Percentiles rank a stretch among this genome's conserved stretches.
phyloP scores from a whole-genome alignment of 2,113 vertebrate species.

The Micromys minutus region DNA sequence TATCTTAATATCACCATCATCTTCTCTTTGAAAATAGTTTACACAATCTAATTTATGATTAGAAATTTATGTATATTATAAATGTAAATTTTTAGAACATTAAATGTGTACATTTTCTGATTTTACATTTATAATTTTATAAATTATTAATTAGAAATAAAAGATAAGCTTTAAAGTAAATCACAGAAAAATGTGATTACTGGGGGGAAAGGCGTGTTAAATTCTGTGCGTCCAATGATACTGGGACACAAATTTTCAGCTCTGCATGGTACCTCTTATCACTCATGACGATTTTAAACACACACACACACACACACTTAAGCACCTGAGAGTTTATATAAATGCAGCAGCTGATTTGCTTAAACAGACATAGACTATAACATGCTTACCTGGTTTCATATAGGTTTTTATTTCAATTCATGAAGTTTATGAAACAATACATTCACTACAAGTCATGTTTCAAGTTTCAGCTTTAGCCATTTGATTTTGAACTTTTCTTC shows the following conservation, averaged over 20 bases:
- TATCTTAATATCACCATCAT: background rate
- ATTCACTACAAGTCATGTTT: background rate
- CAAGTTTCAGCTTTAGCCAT: background rate
- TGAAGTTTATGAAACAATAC: background rate
- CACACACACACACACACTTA: background rate
- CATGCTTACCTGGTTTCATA: background rate
- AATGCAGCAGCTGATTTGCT: background rate
- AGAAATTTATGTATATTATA: background rate
- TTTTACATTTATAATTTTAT: background rate
- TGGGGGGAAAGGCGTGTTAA: background rate
- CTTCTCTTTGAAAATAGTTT: background rate
- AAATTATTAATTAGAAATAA: conserved; percentile 15
- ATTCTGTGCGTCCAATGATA: background rate
- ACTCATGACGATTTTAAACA: background rate
- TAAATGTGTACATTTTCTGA: background rate
- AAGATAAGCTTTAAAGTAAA: background rate
- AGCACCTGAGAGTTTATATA: rapidly evolving
- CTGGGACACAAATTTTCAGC: background rate
- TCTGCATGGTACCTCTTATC: background rate
- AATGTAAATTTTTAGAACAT: background rate
- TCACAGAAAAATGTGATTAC: background rate
- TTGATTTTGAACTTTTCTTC: background rate
- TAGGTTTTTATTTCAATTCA: background rate
- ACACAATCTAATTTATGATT: conserved; percentile 24
- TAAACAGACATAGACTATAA: no score